phyloP scores from a whole-genome alignment of 1,140 invertebrate species.

The Zaprionus taronus region DNA sequence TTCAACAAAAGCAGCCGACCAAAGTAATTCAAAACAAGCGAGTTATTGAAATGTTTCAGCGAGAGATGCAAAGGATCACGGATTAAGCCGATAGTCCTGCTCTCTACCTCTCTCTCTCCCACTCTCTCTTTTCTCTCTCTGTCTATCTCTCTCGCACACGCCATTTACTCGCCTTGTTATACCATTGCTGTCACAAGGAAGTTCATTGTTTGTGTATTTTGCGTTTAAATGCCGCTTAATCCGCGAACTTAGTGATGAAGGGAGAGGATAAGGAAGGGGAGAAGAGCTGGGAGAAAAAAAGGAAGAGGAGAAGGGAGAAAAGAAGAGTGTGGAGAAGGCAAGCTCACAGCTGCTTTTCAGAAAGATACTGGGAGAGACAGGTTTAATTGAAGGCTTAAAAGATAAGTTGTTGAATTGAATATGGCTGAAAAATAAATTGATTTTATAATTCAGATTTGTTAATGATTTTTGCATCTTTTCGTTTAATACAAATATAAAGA shows the following conservation, averaged over 20 bases:
- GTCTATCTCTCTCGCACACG: not conserved
- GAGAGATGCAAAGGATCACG: constrained; percentile 27
- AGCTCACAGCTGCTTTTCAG: too few relatives aligned
- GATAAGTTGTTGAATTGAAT: not conserved
- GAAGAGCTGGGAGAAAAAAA: too few relatives aligned
- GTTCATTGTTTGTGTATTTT: constrained; percentile 58
- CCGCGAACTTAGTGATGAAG: not conserved
- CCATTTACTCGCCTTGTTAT: constrained; percentile 28
- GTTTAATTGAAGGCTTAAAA: not conserved
- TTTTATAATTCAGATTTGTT: not conserved
- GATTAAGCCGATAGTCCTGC: constrained; percentile 23
- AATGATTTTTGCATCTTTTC: not conserved
- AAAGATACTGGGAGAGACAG: too few relatives aligned
- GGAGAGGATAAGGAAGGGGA: not conserved
- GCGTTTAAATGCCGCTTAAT: constrained; percentile 58
- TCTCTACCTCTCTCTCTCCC: not conserved
- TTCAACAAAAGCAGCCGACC: constrained; percentile 72
- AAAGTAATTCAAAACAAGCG: constrained; percentile 78
- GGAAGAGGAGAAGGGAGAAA: too few relatives aligned
- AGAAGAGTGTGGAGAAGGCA: too few relatives aligned
- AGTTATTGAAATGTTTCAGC: constrained; percentile 57
- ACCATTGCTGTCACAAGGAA: constrained; percentile 20
- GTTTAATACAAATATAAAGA: too few relatives aligned
- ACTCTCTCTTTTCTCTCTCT: not conserved
- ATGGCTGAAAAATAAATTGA: not conserved